A percentile compares a stretch with the other conserved stretches of the same genome.
Conservation (phyloP, 1,140 invertebrate genomes). For the Anastrepha obliqua region DNA sequence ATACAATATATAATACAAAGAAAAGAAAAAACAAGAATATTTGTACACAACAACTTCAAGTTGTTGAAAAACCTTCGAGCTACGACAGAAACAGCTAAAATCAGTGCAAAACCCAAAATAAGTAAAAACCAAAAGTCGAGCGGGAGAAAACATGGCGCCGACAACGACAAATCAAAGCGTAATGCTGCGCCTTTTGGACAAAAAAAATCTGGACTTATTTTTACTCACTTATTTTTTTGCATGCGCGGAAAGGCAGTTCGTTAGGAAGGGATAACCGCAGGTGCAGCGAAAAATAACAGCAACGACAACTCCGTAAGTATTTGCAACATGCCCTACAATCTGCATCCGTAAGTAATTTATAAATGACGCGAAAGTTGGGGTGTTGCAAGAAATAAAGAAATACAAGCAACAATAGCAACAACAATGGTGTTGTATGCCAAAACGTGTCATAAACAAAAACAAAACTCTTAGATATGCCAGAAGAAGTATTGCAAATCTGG, state of each 20-base stretch:
- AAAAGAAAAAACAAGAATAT: background rate
- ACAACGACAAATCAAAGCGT: slow-evolving; percentile 48
- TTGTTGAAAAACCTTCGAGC: slow-evolving; percentile 32
- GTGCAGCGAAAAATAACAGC: background rate
- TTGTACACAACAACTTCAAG: slow-evolving; percentile 1
- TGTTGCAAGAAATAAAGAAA: slow-evolving; percentile 31
- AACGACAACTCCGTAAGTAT: slow-evolving; percentile 19
- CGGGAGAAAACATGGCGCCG: background rate
- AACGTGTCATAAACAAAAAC: slow-evolving; percentile 30
- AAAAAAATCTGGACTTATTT: slow-evolving; percentile 1
- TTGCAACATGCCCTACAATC: background rate
- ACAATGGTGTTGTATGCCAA: slow-evolving; percentile 14
- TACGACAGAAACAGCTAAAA: background rate
- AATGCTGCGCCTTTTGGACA: background rate
- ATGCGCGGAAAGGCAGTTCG: background rate
- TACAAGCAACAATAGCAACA: slow-evolving; percentile 4
- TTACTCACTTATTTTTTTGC: background rate
- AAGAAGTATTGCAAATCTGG: slow-evolving; percentile 46
- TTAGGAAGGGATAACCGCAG: slow-evolving; percentile 6
- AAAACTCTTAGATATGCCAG: background rate
- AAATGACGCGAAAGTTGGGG: slow-evolving; percentile 45
- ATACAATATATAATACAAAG: background rate
- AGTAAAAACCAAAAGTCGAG: background rate
- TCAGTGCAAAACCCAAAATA: slow-evolving; percentile 17
- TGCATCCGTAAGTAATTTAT: slow-evolving; percentile 34